Evolutionary conservation across 30 jellyfish, hydroid and myxozoan species (phyloP).

Genomic region (Cassiopea andromeda): DNA sequence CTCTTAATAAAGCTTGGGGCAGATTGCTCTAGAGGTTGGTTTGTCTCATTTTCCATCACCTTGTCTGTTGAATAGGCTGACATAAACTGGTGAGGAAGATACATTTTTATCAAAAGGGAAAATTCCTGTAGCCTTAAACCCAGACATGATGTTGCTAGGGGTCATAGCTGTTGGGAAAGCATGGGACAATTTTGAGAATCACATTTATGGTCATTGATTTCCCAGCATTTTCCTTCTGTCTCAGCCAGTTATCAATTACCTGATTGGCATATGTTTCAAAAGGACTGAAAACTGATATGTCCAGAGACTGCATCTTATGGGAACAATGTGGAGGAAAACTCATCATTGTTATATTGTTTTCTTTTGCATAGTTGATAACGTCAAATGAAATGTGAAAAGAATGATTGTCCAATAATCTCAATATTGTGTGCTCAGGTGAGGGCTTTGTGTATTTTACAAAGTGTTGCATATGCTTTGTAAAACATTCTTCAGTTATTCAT

Average conservation of each 20-base stretch:
- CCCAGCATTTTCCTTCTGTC: conserved; percentile 51
- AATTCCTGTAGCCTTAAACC: neutral
- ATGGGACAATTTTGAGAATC: conserved; percentile 37
- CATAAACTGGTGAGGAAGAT: conserved; percentile 27
- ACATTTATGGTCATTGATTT: conserved; percentile 53
- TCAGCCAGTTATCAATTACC: conserved; percentile 56
- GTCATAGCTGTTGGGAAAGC: conserved; percentile 67
- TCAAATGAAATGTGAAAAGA: neutral
- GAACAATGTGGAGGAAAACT: neutral
- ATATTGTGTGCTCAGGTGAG: conserved; percentile 28
- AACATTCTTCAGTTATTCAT: conserved; percentile 61
- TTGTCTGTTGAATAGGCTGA: conserved; percentile 42
- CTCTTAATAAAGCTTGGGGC: too few species aligned
- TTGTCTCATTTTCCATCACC: neutral
- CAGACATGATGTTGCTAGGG: conserved; percentile 12
- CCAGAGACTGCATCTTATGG: conserved; percentile 60
- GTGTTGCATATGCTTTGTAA: conserved; percentile 26
- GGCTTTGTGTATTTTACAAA: conserved; percentile 34
- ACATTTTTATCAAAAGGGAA: conserved; percentile 57
- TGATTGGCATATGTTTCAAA: conserved; percentile 42
- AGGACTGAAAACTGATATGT: conserved; percentile 62
- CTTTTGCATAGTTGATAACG: too few species aligned
- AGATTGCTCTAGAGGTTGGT: too few species aligned
- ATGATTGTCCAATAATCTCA: conserved; percentile 65
- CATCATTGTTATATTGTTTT: too few species aligned